Conservation (phyloP, 2,888 invertebrate species). For the Heteropelma amictum region DNA sequence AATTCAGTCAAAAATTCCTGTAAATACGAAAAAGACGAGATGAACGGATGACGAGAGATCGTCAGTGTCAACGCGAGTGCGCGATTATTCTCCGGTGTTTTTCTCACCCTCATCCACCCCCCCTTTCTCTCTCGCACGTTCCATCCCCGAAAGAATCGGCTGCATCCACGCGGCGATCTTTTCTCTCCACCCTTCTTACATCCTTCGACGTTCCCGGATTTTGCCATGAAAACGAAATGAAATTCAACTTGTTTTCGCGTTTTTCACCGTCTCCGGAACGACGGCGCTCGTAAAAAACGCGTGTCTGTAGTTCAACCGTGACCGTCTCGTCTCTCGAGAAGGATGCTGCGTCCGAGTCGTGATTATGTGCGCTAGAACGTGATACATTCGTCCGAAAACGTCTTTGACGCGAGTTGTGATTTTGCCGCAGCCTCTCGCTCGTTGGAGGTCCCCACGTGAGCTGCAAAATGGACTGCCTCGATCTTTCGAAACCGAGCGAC, state of each 20-base stretch:
- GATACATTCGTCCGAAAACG: too few species aligned
- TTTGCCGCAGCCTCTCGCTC: too few species aligned
- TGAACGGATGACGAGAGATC: neutral
- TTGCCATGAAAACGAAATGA: too few species aligned
- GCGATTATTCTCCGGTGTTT: slow-evolving; percentile 11
- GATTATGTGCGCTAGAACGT: slow-evolving; percentile 50
- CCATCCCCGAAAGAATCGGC: neutral
- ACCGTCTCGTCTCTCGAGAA: too few species aligned
- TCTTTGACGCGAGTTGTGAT: too few species aligned
- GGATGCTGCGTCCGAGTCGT: neutral
- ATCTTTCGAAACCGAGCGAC: slow-evolving; percentile 65
- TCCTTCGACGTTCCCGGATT: too few species aligned
- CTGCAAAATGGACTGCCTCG: slow-evolving; percentile 66
- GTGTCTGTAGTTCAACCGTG: too few species aligned
- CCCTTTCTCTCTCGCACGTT: too few species aligned
- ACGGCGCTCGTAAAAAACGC: too few species aligned
- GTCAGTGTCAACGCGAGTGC: neutral
- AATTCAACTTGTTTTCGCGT: too few species aligned
- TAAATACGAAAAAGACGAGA: neutral
- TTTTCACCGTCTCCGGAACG: neutral
- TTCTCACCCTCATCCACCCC: neutral
- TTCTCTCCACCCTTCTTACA: too few species aligned
- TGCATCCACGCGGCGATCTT: neutral
- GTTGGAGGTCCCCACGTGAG: too few species aligned
- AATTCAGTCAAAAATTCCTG: neutral